Conservation (phyloP, 2,888 invertebrate genomes). For the Phasia obesa region DNA sequence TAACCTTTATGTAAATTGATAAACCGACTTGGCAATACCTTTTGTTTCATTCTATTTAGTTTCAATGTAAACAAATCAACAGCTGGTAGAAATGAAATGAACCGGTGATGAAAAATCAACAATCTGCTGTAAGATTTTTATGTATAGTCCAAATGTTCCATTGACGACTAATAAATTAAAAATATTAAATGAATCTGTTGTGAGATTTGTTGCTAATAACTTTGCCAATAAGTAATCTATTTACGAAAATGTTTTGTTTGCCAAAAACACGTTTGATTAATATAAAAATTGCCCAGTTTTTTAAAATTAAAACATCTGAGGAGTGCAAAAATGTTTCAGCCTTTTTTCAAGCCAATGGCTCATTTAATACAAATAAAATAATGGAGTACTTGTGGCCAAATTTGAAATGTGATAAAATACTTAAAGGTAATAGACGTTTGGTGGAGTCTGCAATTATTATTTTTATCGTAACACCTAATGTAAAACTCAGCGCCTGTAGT, state of each 20-base stretch:
- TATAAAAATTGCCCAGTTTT: conserved; percentile 53
- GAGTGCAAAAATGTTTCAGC: not conserved
- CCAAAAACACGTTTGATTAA: conserved; percentile 52
- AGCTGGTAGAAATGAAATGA: conserved; percentile 10
- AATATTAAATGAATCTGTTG: too few species aligned
- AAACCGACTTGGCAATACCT: conserved; percentile 21
- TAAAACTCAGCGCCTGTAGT: too few species aligned
- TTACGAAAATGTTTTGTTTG: conserved; percentile 38
- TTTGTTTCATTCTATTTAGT: not conserved
- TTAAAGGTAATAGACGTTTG: conserved; percentile 31
- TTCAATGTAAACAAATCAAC: conserved; percentile 29
- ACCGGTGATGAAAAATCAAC: too few species aligned
- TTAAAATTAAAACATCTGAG: conserved; percentile 12
- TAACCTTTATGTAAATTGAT: not conserved
- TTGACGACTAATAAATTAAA: too few species aligned
- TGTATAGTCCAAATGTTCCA: too few species aligned
- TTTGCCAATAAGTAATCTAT: not conserved
- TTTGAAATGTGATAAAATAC: not conserved
- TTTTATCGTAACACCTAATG: too few species aligned
- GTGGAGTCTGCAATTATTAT: too few species aligned
- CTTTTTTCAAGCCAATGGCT: conserved; percentile 55
- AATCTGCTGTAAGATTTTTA: too few species aligned
- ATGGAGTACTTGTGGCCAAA: conserved; percentile 47
- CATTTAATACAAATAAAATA: conserved; percentile 56
- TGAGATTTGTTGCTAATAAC: not conserved